Base-by-base conservation (phyloP, 2,888 invertebrate genomes). In the Lasioglossum zephyrum region DNA sequence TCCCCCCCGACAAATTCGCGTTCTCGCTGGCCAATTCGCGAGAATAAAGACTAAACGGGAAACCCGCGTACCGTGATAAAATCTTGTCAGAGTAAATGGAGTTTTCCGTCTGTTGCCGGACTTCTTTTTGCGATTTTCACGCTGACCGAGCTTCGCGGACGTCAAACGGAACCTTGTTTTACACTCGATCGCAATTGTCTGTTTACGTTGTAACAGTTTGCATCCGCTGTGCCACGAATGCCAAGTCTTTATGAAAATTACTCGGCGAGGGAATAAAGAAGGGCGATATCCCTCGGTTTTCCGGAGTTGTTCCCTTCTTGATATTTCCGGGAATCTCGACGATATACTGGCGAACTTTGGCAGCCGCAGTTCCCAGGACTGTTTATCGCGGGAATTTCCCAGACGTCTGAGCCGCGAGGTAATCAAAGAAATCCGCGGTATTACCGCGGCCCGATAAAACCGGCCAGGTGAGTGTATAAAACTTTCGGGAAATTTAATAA, bases 401-500 rank as follows among this genome's bases (percentile, higher is more conserved):
- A 60, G n/a, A 60, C 57, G 26, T 60, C 53, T 36, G 53, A 26
- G 60, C 47, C n/a, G 75, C 26, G 53, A 31, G 31, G 69, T 69
- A 76, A 85, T 76, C 63, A 53, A 72, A 75, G 72, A 79, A 84
- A 63, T 53, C 73, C 53, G 36, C 26, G 73, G 53, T 49, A 84
- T 73, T 70, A 36, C 36, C 31, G 22, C 22, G 44, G 69, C 75
- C 78, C 66, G 66, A 81, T 49, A 73, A 76, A 83, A 47, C 49
- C 41, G 31, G 13, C 81, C 39, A n/a, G 26, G 73, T 39, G 74
- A 73, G 69, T 85, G 79, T 77, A 79, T 86, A 86, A 88, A 86
- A 86, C 79, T 78, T 60, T 77, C 26, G 18, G 31, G 70, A 89
- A 89, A 90, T 90, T 89, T 89, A 90, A 89, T 89, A 89, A 89